Evolutionary conservation across 2,797 vertebrate genomes (phyloP).

Genomic region (Psittacula echo): DNA sequence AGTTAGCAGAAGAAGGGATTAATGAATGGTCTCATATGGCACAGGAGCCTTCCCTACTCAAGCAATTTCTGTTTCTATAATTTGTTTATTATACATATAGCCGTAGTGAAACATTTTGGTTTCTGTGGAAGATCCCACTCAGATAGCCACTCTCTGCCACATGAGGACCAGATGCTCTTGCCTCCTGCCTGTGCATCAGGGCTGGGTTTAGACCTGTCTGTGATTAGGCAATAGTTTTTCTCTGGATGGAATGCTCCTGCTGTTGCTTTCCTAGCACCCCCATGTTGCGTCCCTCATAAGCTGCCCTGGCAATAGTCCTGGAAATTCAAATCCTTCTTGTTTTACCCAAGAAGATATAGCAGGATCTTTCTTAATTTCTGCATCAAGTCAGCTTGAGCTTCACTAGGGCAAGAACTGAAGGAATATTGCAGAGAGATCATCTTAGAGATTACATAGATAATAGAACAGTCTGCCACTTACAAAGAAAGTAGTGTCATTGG

Average conservation of each 20-base stretch:
- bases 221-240: background rate
- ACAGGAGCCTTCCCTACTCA: background rate
- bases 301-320: background rate
- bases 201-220: background rate
- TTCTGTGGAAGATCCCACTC: background rate
- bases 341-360: background rate
- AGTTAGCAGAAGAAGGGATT: background rate
- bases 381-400: background rate
- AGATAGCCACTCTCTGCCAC: background rate
- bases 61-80: background rate
- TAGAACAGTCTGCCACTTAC: background rate
- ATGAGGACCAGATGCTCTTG: background rate
- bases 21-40: background rate
- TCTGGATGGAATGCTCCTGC: background rate
- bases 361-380: background rate
- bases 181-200: background rate
- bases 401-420: background rate
- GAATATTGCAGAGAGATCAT: slow-evolving; percentile 11
- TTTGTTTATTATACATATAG: background rate
- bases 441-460: background rate
- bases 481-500: background rate
- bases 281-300: background rate
- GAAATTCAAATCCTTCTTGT: background rate
- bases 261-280: background rate
- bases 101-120: background rate